phyloP scores from a whole-genome alignment of 2,888 invertebrate genomes.

The Cryptocephalus moraei region DNA sequence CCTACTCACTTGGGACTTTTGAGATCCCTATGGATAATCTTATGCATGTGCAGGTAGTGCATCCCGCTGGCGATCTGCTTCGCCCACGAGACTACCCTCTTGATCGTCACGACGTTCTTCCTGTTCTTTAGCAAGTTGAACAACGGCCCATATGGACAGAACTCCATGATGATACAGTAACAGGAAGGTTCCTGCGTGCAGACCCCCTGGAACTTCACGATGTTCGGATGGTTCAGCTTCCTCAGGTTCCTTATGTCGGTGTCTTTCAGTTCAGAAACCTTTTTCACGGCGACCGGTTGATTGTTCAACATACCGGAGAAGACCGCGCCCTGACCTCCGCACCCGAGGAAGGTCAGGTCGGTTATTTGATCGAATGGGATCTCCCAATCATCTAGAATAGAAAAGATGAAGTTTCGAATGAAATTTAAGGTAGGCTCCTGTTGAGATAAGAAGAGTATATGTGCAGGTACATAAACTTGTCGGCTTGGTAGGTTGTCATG shows the following conservation, averaged over 20 bases:
- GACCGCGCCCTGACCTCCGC: slow-evolving; percentile 94
- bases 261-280: slow-evolving; percentile 84
- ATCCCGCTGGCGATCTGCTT: slow-evolving; percentile 94
- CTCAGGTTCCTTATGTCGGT: slow-evolving; percentile 86
- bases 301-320: slow-evolving; percentile 76
- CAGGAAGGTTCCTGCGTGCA: slow-evolving; percentile 80
- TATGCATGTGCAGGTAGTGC: slow-evolving; percentile 90
- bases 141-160: slow-evolving; percentile 89
- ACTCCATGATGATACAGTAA: slow-evolving; percentile 97
- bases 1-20: slow-evolving; percentile 94
- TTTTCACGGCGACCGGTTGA: slow-evolving; percentile 91
- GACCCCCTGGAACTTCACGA: slow-evolving; percentile 85
- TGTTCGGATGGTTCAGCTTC: slow-evolving; percentile 91
- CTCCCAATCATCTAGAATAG: slow-evolving; percentile 76
- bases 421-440: too few relatives aligned
- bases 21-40: slow-evolving; percentile 96
- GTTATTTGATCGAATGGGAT: slow-evolving; percentile 86
- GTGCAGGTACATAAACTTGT: too few relatives aligned
- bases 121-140: slow-evolving; percentile 80
- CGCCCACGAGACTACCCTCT: slow-evolving; percentile 82
- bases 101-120: slow-evolving; percentile 76
- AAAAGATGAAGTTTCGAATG: too few relatives aligned
- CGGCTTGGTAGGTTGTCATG: too few relatives aligned
- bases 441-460: too few relatives aligned
- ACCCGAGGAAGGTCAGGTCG: slow-evolving; percentile 83